Conservation (phyloP, 2,113 vertebrate genomes). For the Scomber scombrus region DNA sequence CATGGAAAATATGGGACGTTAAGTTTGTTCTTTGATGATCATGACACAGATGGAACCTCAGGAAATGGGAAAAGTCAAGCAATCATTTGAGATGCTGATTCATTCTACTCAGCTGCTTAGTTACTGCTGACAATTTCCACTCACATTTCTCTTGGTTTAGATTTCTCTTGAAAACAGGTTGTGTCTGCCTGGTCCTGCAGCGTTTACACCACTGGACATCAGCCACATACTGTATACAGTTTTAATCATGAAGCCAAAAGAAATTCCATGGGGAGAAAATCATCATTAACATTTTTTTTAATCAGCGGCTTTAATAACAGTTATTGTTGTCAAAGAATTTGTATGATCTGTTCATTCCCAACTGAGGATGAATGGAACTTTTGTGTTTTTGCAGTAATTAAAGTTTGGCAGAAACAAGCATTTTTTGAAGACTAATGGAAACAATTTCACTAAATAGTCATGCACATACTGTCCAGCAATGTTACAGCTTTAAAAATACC, state of each 20-base stretch:
- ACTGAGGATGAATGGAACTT: too few relatives aligned
- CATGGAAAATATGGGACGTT: conserved; percentile 74
- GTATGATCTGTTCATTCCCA: too few relatives aligned
- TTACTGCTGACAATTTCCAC: conserved; percentile 13
- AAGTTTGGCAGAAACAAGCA: not conserved
- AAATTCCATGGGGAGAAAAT: not conserved
- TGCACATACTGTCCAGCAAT: too few relatives aligned
- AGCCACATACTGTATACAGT: not conserved
- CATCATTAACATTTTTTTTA: not conserved
- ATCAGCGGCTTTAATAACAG: not conserved
- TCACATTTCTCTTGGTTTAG: conserved; percentile 7
- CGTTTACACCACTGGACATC: not conserved
- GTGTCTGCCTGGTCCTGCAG: not conserved
- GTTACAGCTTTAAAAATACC: too few relatives aligned
- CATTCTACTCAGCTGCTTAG: conserved; percentile 7
- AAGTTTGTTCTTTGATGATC: conserved; percentile 63
- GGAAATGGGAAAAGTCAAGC: conserved; percentile 45
- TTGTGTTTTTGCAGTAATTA: not conserved
- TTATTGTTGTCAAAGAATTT: too few relatives aligned
- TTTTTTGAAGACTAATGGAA: not conserved
- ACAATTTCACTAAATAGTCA: not conserved
- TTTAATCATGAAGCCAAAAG: not conserved
- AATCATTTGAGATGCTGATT: not conserved
- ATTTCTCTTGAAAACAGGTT: not conserved
- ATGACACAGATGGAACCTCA: conserved; percentile 56